phyloP scores from a whole-genome alignment of 2,888 invertebrate genomes.

The Limnephilus rhombicus region DNA sequence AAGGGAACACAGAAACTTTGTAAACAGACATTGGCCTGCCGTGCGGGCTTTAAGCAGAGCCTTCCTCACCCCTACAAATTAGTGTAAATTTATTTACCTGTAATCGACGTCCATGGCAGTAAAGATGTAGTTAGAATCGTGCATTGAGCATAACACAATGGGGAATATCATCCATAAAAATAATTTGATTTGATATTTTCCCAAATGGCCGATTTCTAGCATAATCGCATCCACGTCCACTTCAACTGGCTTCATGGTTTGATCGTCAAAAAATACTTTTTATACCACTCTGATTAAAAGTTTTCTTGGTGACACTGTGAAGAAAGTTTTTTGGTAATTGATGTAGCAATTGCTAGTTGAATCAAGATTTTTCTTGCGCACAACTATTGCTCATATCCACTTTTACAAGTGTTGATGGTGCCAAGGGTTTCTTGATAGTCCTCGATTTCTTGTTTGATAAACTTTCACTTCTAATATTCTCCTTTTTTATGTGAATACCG shows the following conservation, averaged over 20 bases:
- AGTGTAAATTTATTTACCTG: conserved; percentile 71
- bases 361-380: too few relatives aligned
- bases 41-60: background rate
- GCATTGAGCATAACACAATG: conserved; percentile 72
- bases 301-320: background rate
- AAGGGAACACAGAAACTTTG: background rate
- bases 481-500: background rate
- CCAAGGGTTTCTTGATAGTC: background rate
- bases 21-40: too few relatives aligned
- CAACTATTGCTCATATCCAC: too few relatives aligned
- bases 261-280: background rate
- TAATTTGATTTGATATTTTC: conserved; percentile 73
- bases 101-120: conserved; percentile 75
- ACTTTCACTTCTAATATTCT: background rate
- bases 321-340: background rate
- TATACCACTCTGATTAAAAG: background rate
- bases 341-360: background rate
- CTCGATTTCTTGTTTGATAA: background rate
- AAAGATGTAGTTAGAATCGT: conserved; percentile 76
- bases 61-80: background rate
- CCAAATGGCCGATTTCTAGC: conserved; percentile 70
- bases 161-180: conserved; percentile 73
- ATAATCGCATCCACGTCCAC: conserved; percentile 70
- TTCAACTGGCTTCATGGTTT: conserved; percentile 40
- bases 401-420: too few relatives aligned